Base-by-base conservation (phyloP, 1,140 invertebrate species). In the Limonius californicus region DNA sequence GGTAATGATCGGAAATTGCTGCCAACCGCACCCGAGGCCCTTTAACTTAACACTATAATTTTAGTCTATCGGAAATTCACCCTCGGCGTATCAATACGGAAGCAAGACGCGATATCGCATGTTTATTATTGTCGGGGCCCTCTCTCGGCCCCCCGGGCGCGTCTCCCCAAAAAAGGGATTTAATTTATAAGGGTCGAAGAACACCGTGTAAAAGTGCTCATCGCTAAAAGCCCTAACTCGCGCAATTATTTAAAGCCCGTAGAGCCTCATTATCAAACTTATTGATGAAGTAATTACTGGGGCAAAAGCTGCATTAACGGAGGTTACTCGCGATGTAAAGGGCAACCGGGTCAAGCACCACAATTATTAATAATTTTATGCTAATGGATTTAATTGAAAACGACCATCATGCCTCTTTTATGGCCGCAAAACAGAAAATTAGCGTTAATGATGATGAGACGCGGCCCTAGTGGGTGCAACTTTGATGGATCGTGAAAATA, bases 1-100 rank as follows among this genome's bases (percentile, higher is more conserved):
- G 45, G 43, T 62, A 62, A 62, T 50, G 55, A 62, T 62, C 43
- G 61, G 32, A 57, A 62, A 62, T 43, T 57, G 61, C 55, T 21
- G 45, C 20, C 45, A 50, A 21, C 45, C 45, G 20, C 45, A 50
- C 45, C 20, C 45, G 16, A 50, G n/a, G n/a, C 16, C 45, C 45
- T 39, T 27, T 27, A 27, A 27, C 23, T 45, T 50, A 50, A 50
- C 45, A 50, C 45, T 50, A 50, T 50, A 50, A 50, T 50, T 50
- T 50, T 50, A 50, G 45, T 50, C 14, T 50, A 50, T 11, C 11
- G n/a, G 35, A 12, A 39, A 39, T 39, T 39, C 23, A 27, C 23
- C 23, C 23, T 9, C 23, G n/a, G 3, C 7, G 11, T 39, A 39
- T 39, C 11, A n/a, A 39, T 39, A 39, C n/a, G n/a, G n/a, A 6